Conservation (phyloP, 2,797 vertebrate genomes). For the Erethizon dorsatum region DNA sequence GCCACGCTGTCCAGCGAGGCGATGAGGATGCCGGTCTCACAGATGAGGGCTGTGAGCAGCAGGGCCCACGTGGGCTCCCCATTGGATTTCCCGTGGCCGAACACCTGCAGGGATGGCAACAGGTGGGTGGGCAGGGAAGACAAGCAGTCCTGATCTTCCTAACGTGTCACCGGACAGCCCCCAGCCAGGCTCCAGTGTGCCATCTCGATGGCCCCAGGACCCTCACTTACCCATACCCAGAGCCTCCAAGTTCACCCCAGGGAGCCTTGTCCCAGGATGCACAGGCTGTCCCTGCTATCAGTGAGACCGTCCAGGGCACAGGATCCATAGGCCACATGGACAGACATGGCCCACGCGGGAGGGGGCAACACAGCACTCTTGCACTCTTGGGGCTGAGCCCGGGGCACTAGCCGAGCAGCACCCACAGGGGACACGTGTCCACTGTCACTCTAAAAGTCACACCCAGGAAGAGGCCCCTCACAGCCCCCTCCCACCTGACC, state of each 20-base stretch:
- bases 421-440: not conserved
- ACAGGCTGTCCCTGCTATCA: not conserved
- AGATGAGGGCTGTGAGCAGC: slow-evolving; percentile 95
- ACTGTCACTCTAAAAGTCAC: not conserved
- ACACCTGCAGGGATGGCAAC: slow-evolving; percentile 90
- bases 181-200: too few species aligned
- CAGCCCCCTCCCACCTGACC: not conserved
- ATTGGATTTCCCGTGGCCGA: slow-evolving; percentile 98
- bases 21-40: slow-evolving; percentile 97
- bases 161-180: too few species aligned
- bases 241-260: not conserved
- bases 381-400: not conserved
- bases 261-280: too few species aligned
- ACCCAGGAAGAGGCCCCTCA: too few species aligned
- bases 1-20: slow-evolving; percentile 97
- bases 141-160: not conserved
- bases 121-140: not conserved
- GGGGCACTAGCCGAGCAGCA: not conserved
- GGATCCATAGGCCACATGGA: not conserved
- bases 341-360: fast-evolving
- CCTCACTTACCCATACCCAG: not conserved
- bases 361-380: not conserved
- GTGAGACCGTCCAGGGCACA: not conserved
- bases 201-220: too few species aligned
- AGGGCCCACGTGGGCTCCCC: slow-evolving; percentile 99